phyloP scores from a whole-genome alignment of 2,888 invertebrate species.

The Metacarcinus magister region DNA sequence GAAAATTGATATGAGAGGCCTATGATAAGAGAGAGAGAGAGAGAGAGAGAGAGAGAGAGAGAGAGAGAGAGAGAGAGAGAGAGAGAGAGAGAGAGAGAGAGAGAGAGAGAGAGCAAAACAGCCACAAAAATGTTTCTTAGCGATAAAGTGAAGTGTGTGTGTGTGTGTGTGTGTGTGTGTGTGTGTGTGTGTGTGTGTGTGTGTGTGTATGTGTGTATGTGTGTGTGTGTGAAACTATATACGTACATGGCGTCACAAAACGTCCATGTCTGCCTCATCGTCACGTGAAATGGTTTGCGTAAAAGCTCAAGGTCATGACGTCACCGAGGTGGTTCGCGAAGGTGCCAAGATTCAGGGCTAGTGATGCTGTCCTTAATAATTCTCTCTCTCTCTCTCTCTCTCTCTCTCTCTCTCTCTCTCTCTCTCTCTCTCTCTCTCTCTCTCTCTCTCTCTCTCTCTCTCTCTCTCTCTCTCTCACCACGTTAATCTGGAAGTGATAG shows the following conservation, averaged over 20 bases:
- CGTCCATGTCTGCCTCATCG: background rate
- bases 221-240: background rate
- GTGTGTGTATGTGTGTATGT: background rate
- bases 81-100: slow-evolving; percentile 26
- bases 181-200: background rate
- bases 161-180: slow-evolving; percentile 1
- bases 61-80: background rate
- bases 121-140: background rate
- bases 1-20: background rate
- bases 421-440: slow-evolving; percentile 58
- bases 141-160: background rate
- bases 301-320: slow-evolving; percentile 1
- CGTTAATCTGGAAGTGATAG: too few species aligned
- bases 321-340: background rate
- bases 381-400: slow-evolving; percentile 49
- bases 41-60: too few species aligned
- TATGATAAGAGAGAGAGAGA: background rate
- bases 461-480: background rate
- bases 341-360: background rate
- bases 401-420: slow-evolving; percentile 61
- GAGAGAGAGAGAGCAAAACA: background rate
- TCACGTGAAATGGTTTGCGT: background rate
- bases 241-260: background rate
- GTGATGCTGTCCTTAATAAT: background rate
- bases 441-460: background rate